Evolutionary conservation across 2,888 invertebrate genomes (phyloP).

Genomic region (Drosophila mercatorum): DNA sequence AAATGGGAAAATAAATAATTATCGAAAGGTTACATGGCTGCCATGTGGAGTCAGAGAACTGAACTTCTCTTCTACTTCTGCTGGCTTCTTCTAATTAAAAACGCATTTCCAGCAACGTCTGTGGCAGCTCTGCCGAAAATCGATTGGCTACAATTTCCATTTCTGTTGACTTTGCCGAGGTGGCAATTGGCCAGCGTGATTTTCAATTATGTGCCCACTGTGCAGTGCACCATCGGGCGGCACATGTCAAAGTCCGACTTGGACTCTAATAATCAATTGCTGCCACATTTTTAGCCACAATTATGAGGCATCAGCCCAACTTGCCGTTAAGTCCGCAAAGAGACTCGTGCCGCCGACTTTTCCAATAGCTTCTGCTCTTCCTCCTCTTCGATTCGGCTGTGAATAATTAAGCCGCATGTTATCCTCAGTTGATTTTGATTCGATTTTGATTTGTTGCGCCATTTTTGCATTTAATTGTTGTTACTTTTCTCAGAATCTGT

Average conservation of each 20-base stretch:
- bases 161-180: conserved; percentile 75
- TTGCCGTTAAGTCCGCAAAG: conserved; percentile 67
- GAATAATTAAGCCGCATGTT: conserved; percentile 74
- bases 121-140: conserved; percentile 38
- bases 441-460: conserved; percentile 73
- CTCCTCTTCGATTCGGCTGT: conserved; percentile 43
- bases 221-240: conserved; percentile 38
- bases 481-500: conserved; percentile 56
- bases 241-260: conserved; percentile 66
- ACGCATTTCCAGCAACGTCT: conserved; percentile 48
- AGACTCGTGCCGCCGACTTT: conserved; percentile 67
- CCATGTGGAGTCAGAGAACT: conserved; percentile 15
- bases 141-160: conserved; percentile 78
- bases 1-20: conserved; percentile 76
- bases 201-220: conserved; percentile 68
- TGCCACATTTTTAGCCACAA: conserved; percentile 47
- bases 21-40: conserved; percentile 56
- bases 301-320: conserved; percentile 61
- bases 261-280: conserved; percentile 26
- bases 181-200: conserved; percentile 76
- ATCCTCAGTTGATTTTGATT: conserved; percentile 69
- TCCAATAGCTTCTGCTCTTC: conserved; percentile 25
- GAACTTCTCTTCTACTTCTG: neutral
- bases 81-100: conserved; percentile 66
- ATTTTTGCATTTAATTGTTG: conserved; percentile 79